Percentiles rank a stretch among this genome's conserved stretches.
Evolutionary conservation across 2,797 vertebrate genomes (phyloP).

Genomic region (Babyrousa celebensis): DNA sequence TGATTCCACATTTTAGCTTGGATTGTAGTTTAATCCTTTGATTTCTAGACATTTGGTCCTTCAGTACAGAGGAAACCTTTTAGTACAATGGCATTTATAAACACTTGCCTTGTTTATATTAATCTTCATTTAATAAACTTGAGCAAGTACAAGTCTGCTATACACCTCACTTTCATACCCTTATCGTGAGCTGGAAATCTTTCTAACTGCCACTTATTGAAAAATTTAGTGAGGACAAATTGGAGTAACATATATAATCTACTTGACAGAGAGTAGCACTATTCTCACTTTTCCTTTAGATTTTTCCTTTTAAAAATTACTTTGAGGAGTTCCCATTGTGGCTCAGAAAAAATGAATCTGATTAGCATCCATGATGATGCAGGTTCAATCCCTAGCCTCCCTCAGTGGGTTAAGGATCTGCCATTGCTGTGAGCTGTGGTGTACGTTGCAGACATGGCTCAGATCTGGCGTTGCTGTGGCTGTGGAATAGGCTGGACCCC

Average conservation of each 20-base stretch:
- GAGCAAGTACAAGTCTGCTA: not conserved
- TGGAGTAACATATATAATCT: not conserved
- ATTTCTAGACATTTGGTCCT: slow-evolving; percentile 53
- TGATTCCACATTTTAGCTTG: not conserved
- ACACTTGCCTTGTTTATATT: slow-evolving; percentile 21
- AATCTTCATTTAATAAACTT: slow-evolving; percentile 57
- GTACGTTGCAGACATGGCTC: no score
- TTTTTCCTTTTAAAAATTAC: slow-evolving; percentile 30
- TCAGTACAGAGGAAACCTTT: not conserved
- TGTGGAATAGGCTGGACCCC: no score
- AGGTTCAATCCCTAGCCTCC: no score
- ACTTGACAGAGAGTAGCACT: slow-evolving; percentile 51
- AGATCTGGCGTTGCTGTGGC: no score
- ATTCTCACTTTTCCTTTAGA: slow-evolving; percentile 48
- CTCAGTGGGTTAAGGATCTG: no score
- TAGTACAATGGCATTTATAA: slow-evolving; percentile 28
- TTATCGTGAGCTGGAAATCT: slow-evolving; percentile 37
- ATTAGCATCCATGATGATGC: no score
- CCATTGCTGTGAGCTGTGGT: no score
- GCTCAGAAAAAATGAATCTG: no score
- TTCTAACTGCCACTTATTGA: slow-evolving; percentile 30
- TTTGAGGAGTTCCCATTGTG: no score
- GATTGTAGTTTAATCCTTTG: not conserved
- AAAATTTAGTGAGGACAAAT: slow-evolving; percentile 59
- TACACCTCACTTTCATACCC: not conserved